Conservation (phyloP, 1,140 invertebrate species). For the Planococcus citri region DNA sequence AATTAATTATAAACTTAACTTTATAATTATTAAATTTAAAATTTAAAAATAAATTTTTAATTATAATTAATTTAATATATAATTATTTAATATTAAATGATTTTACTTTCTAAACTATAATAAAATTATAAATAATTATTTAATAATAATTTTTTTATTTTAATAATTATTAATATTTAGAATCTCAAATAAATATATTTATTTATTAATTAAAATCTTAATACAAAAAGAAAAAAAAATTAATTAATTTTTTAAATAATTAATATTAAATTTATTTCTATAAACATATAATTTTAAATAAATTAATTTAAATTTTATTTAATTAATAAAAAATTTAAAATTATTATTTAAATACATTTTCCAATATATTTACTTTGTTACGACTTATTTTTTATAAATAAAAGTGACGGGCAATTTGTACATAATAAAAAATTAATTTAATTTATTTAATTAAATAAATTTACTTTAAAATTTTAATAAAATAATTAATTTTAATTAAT, state of each 20-base stretch:
- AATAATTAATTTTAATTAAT: slow-evolving; percentile 32
- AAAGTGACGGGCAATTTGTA: slow-evolving; percentile 57
- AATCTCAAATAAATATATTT: slow-evolving; percentile 31
- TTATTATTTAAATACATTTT: slow-evolving; percentile 45
- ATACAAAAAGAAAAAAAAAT: slow-evolving; percentile 51
- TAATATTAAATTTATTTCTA: slow-evolving; percentile 34
- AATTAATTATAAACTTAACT: slow-evolving; percentile 12
- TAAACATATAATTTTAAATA: slow-evolving; percentile 27
- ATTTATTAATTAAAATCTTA: slow-evolving; percentile 44
- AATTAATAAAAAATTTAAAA: slow-evolving; percentile 39
- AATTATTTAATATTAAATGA: slow-evolving; percentile 24
- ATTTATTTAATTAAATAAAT: slow-evolving; percentile 33
- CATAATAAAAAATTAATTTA: slow-evolving; percentile 38
- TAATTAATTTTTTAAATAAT: slow-evolving; percentile 34
- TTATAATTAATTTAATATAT: slow-evolving; percentile 25
- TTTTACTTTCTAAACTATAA: slow-evolving; percentile 17
- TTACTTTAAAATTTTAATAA: slow-evolving; percentile 44
- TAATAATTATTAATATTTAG: slow-evolving; percentile 19
- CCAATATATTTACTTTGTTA: slow-evolving; percentile 56
- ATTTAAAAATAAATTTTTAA: slow-evolving; percentile 29
- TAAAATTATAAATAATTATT: slow-evolving; percentile 22
- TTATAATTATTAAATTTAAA: slow-evolving; percentile 22
- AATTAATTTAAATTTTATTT: slow-evolving; percentile 42
- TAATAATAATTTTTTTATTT: slow-evolving; percentile 17
- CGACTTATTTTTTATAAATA: slow-evolving; percentile 37